A percentile compares a stretch with the other conserved stretches of the same genome.
These are phyloP conservation scores for Bombus breviceps DNA, from an alignment of 1,140 invertebrate genomes.

Conservation along the genomic window DNA sequence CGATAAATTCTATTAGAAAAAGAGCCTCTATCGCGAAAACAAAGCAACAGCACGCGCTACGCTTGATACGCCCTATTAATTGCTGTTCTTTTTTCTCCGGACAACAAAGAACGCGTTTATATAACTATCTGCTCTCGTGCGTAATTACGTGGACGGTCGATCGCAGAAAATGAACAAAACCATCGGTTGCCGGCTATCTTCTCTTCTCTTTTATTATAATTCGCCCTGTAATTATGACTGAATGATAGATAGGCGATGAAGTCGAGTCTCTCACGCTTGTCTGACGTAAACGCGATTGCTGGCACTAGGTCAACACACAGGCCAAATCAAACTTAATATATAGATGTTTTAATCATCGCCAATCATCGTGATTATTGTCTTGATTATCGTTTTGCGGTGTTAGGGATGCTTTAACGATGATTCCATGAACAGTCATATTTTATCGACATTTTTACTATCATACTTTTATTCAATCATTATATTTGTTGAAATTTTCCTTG, in stretches of 20 bases:
- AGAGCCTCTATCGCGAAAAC: neutral
- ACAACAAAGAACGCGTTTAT: constrained; percentile 30
- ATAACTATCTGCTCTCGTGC: constrained; percentile 14
- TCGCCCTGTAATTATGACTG: constrained; percentile 13
- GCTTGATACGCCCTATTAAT: constrained; percentile 28
- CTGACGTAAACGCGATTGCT: neutral
- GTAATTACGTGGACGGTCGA: constrained; percentile 26
- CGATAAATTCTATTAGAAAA: neutral
- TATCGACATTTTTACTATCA: no score
- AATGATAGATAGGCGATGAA: neutral
- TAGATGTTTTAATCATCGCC: neutral
- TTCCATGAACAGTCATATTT: no score
- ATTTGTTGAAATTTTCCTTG: no score
- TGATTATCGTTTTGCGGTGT: neutral
- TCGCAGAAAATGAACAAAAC: constrained; percentile 17
- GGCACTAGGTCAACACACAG: constrained; percentile 8
- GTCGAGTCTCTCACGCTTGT: constrained; percentile 7
- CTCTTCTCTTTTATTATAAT: constrained; percentile 13
- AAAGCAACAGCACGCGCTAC: neutral
- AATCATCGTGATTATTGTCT: constrained; percentile 4
- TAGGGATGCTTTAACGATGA: no score
- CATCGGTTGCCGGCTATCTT: neutral
- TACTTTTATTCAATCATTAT: no score
- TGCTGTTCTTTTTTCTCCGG: neutral
- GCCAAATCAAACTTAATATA: neutral